Evolutionary conservation across 2,888 invertebrate genomes (phyloP), one percentile per base, ranked within the genome.

Genomic region (Neuroscelio doddi): DNA sequence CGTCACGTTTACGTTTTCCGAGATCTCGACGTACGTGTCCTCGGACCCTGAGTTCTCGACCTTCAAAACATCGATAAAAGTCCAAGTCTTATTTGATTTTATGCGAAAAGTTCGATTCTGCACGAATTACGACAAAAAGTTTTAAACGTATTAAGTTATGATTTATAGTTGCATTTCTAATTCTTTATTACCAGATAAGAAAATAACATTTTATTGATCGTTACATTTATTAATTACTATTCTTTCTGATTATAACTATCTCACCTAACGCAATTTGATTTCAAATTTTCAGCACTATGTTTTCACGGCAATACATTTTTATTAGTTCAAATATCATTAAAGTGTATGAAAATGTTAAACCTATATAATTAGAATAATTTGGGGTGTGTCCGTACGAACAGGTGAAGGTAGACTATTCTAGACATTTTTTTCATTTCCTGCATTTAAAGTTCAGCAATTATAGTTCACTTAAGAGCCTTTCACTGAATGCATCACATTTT

Each of bases 1-100:
- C 64, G 51, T 49, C 63, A 64, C 59, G 58, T 58, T 45, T 34
- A 45, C 36, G 50, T 58, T 59, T 59, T 55, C 49, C 41, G 51
- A 46, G 49, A 50, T 58, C 45, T 38, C 53, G 53, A 36, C 39
- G 53, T 55, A 65, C 65, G 56, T 61, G 56, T 59, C 56, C 45
- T 30, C 56, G 56, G 41, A 59, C 58, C 51, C 12, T 21, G 24
- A 32, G 55, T 46, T 55, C 32, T 51, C 32, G 51, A 42, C 42
- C 52, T 21, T 29, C 36, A 26, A 32, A 51, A 41, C 53, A 41
- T 44, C 44, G 56, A 47, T 61, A 59, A 59, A 65, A 55, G 59
- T 50, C 51, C 50, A 15, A 39, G 34, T n/a, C 16, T 24, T 34
- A 30, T 58, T 55, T 24, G 47, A 64, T 58, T 64, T 50, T 30